These are phyloP conservation scores for Pangasianodon hypophthalmus DNA, from an alignment of 2,113 vertebrate genomes.

Conservation along the genomic window DNA sequence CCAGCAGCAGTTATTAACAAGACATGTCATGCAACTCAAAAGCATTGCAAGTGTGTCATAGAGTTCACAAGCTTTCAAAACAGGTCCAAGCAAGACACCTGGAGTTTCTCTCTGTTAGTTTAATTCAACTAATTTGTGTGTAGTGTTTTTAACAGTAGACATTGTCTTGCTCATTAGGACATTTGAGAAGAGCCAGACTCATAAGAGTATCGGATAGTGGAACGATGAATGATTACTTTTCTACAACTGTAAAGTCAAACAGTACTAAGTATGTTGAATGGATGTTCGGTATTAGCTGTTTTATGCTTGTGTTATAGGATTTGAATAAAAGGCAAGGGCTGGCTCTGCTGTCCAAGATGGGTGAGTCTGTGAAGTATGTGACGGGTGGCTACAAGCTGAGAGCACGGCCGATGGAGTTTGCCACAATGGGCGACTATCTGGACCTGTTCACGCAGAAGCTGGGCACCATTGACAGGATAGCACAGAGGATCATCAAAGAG, in stretches of 20 bases:
- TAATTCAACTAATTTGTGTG: neutral
- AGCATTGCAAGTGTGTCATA: neutral
- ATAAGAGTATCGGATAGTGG: neutral
- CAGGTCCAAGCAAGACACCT: neutral
- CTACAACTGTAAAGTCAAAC: neutral
- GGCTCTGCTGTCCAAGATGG: constrained; percentile 88
- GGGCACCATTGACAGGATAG: constrained; percentile 95
- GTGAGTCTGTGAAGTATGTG: constrained; percentile 92
- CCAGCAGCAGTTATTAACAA: neutral
- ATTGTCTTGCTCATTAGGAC: neutral
- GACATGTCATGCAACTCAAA: neutral
- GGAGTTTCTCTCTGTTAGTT: neutral
- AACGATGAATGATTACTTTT: neutral
- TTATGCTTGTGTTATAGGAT: constrained; percentile 75
- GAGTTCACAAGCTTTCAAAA: neutral
- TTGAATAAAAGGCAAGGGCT: constrained; percentile 95
- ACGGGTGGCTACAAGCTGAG: constrained; percentile 93
- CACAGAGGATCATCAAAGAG: constrained; percentile 95
- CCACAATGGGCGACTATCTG: constrained; percentile 89
- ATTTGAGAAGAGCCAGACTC: neutral
- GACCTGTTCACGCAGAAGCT: constrained; percentile 93
- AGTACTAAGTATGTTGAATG: neutral
- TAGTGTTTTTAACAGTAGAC: neutral
- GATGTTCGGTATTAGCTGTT: neutral
- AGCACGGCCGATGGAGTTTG: constrained; percentile 86